These are phyloP conservation scores for Pygathrix nemaeus DNA, from an alignment of 2,113 vertebrate species.

Conservation along the genomic window DNA sequence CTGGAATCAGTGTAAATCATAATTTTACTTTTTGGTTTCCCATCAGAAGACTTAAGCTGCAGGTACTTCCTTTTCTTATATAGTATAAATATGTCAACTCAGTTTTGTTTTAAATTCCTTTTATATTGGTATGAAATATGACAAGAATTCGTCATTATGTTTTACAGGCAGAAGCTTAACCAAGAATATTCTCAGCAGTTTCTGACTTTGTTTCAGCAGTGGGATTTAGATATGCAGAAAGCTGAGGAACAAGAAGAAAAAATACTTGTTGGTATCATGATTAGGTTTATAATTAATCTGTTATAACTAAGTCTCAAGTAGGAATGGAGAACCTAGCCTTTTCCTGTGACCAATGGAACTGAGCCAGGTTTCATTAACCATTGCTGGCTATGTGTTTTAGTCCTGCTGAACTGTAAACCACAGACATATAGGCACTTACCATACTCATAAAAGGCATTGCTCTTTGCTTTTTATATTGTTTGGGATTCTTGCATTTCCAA, in stretches of 20 bases:
- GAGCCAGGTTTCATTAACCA: background rate
- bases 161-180: constrained; percentile 91
- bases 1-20: constrained; percentile 1
- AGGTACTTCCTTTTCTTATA: constrained; percentile 13
- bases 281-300: constrained; percentile 9
- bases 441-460: background rate
- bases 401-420: constrained; percentile 7
- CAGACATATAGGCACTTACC: background rate
- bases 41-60: background rate
- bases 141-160: constrained; percentile 42
- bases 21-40: constrained; percentile 44
- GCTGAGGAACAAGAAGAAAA: constrained; percentile 93
- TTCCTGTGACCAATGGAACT: background rate
- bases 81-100: background rate
- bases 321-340: background rate
- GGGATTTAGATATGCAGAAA: constrained; percentile 92
- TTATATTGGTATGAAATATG: constrained; percentile 37
- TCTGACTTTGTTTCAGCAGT: constrained; percentile 91
- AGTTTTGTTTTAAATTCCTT: constrained; percentile 43
- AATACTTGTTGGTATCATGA: constrained; percentile 85
- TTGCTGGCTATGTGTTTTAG: background rate
- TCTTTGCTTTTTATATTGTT: background rate
- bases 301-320: background rate
- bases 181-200: constrained; percentile 93
- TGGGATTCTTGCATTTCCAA: background rate